phyloP scores from a whole-genome alignment of 2,888 invertebrate species.

The Mythimna albipuncta region DNA sequence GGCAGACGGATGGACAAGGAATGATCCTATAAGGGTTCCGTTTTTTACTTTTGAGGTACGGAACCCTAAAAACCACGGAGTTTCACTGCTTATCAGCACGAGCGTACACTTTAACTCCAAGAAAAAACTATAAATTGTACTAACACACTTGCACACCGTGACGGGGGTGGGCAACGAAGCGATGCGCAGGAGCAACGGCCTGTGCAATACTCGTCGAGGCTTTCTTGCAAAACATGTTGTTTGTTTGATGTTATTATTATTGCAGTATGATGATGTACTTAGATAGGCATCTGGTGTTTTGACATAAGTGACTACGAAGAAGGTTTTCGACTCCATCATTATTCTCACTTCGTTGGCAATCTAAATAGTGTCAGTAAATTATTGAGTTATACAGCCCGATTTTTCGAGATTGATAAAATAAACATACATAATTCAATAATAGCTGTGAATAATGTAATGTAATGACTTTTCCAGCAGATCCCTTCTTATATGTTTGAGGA shows the following conservation, averaged over 20 bases:
- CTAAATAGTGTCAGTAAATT: too few species aligned
- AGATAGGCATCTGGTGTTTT: not conserved
- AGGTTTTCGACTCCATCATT: not conserved
- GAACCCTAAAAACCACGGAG: not conserved
- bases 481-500: too few species aligned
- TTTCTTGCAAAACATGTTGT: slow-evolving; percentile 61
- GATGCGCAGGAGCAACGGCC: slow-evolving; percentile 73
- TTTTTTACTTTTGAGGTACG: too few species aligned
- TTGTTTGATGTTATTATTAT: slow-evolving; percentile 42
- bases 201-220: slow-evolving; percentile 70
- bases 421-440: too few species aligned
- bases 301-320: not conserved
- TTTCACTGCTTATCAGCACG: slow-evolving; percentile 9
- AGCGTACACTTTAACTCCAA: slow-evolving; percentile 40
- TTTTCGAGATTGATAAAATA: too few species aligned
- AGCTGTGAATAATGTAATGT: too few species aligned
- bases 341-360: not conserved
- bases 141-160: slow-evolving; percentile 67
- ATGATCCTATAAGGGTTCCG: too few species aligned
- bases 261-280: slow-evolving; percentile 1
- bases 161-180: slow-evolving; percentile 75
- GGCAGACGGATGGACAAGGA: too few species aligned
- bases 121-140: slow-evolving; percentile 59
- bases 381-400: too few species aligned
- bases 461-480: too few species aligned